Evolutionary conservation across 2,113 vertebrate species (phyloP).

Genomic region (Porphyrio hochstetteri): DNA sequence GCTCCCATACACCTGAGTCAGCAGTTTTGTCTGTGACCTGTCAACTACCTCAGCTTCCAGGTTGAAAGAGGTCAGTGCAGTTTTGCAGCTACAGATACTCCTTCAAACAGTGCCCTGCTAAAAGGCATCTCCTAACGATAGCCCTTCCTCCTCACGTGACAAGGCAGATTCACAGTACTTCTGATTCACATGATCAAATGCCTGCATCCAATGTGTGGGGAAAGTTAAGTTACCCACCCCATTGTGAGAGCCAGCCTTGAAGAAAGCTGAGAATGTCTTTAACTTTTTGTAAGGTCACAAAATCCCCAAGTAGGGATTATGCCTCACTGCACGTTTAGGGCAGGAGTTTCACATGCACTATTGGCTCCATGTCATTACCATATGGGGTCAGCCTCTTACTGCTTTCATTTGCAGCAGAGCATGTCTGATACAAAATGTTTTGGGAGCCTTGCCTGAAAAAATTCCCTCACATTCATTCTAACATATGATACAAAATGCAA

Average conservation of each 20-base stretch:
- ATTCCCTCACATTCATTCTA: neutral
- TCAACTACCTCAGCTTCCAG: neutral
- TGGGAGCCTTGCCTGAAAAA: neutral
- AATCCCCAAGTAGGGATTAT: neutral
- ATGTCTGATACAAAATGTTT: neutral
- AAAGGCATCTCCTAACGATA: neutral
- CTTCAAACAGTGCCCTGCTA: neutral
- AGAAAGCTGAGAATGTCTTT: neutral
- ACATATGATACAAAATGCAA: neutral
- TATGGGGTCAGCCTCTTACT: neutral
- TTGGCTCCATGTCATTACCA: neutral
- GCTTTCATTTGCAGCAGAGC: neutral
- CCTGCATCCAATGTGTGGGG: neutral
- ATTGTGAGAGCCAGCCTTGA: neutral
- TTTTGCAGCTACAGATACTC: neutral
- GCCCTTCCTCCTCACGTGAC: neutral
- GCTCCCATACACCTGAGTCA: neutral
- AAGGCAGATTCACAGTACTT: neutral
- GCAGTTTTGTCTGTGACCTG: neutral
- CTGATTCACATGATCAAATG: accelerated
- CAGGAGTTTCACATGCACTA: neutral
- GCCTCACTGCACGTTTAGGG: neutral
- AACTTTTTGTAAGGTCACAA: neutral
- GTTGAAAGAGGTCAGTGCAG: neutral
- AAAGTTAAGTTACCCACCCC: neutral